These are phyloP conservation scores for Drosophila pruinosa DNA, from an alignment of 1,140 invertebrate genomes.

Conservation along the genomic window DNA sequence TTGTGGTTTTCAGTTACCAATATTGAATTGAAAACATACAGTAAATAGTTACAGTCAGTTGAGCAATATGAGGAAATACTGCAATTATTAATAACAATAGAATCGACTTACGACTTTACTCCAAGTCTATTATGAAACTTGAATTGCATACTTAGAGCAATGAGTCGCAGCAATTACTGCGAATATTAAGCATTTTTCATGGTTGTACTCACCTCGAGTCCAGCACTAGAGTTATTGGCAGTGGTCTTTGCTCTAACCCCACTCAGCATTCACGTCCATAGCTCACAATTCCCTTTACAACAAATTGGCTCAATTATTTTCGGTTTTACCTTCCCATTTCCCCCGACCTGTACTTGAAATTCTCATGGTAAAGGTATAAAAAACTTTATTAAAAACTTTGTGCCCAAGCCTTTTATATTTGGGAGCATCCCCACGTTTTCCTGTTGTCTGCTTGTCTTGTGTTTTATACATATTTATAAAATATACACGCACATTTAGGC, in stretches of 20 bases:
- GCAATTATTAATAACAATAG: neutral
- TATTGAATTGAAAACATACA: slow-evolving; percentile 9
- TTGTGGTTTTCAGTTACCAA: slow-evolving; percentile 7
- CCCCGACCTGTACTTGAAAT: slow-evolving; percentile 1
- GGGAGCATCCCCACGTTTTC: slow-evolving; percentile 20
- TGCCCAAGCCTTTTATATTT: slow-evolving; percentile 64
- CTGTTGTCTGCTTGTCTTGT: slow-evolving; percentile 26
- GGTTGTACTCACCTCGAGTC: neutral
- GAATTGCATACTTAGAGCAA: neutral
- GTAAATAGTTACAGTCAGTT: neutral
- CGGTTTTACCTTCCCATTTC: slow-evolving; percentile 28
- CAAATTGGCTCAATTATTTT: slow-evolving; percentile 78
- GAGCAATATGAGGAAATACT: neutral
- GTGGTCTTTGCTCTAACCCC: neutral
- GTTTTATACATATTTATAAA: slow-evolving; percentile 57
- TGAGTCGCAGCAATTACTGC: neutral
- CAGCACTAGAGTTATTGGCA: neutral
- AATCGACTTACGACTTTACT: too few relatives aligned
- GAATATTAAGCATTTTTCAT: neutral
- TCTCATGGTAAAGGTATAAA: slow-evolving; percentile 57
- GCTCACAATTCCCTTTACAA: slow-evolving; percentile 53
- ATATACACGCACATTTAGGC: slow-evolving; percentile 75
- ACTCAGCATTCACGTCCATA: slow-evolving; percentile 27
- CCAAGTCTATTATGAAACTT: too few relatives aligned
- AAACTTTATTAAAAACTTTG: slow-evolving; percentile 81